Conservation (phyloP, 2,888 invertebrate genomes). For the Chydorus sphaericus region DNA sequence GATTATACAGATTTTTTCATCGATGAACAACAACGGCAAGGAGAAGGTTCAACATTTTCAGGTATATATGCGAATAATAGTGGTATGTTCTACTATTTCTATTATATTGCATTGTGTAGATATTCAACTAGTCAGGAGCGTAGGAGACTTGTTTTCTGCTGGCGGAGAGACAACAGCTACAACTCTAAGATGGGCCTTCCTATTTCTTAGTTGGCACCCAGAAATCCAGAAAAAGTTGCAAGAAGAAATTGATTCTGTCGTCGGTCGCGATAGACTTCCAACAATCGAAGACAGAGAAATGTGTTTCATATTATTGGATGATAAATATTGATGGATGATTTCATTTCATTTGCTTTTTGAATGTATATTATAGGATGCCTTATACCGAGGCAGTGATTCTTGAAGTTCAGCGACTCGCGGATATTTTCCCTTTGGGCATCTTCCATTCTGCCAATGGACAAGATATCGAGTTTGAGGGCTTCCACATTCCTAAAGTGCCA, state of each 20-base stretch:
- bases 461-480: slow-evolving; percentile 4
- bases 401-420: slow-evolving; percentile 11
- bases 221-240: slow-evolving; percentile 2
- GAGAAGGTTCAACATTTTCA: not conserved
- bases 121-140: not conserved
- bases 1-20: slow-evolving; percentile 9
- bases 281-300: not conserved
- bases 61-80: too few relatives aligned
- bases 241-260: slow-evolving; percentile 4
- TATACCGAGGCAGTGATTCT: slow-evolving; percentile 11
- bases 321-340: too few relatives aligned
- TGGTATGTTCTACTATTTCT: too few relatives aligned
- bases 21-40: not conserved
- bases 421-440: slow-evolving; percentile 6
- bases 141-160: slow-evolving; percentile 6
- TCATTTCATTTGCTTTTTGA: not conserved
- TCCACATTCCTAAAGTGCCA: slow-evolving; percentile 2
- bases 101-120: too few relatives aligned
- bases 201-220: not conserved
- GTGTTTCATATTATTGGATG: not conserved
- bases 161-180: slow-evolving; percentile 11
- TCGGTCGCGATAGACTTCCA: slow-evolving; percentile 1
- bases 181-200: not conserved
- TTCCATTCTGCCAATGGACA: not conserved
- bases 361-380: slow-evolving; percentile 11